Evolutionary conservation across 2,797 vertebrate genomes (phyloP).

Genomic region (Florisuga fusca): DNA sequence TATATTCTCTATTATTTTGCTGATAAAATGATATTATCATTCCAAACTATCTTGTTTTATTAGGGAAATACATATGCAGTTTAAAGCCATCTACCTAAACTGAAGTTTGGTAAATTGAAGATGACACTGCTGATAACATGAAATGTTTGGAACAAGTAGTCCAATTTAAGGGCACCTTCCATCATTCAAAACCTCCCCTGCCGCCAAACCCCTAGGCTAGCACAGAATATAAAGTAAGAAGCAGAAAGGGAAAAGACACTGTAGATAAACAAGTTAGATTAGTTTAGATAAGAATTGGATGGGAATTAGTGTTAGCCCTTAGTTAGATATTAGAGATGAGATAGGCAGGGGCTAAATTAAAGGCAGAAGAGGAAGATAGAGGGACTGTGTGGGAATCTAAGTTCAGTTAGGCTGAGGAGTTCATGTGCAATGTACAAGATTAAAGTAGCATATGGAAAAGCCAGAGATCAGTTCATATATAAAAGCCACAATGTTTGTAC

Average conservation of each 20-base stretch:
- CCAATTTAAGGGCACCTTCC: background rate
- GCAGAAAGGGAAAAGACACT: background rate
- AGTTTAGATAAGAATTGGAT: background rate
- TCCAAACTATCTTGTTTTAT: background rate
- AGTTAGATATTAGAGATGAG: background rate
- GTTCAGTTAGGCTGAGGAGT: background rate
- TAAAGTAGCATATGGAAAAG: background rate
- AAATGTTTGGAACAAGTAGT: background rate
- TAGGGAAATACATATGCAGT: background rate
- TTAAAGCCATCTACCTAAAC: background rate
- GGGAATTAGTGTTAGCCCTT: background rate
- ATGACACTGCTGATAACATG: background rate
- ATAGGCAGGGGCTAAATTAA: background rate
- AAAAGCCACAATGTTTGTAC: background rate
- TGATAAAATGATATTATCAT: background rate
- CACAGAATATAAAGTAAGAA: background rate
- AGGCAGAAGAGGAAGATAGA: background rate
- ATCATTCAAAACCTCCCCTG: background rate
- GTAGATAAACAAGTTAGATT: conserved; percentile 4
- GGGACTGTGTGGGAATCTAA: background rate
- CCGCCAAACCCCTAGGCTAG: background rate
- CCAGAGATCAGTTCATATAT: background rate
- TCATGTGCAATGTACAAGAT: background rate
- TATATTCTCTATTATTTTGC: background rate
- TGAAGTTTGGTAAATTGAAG: background rate